Base-by-base conservation (phyloP, 2,113 vertebrate genomes). In the Sceloporus tristichus region DNA sequence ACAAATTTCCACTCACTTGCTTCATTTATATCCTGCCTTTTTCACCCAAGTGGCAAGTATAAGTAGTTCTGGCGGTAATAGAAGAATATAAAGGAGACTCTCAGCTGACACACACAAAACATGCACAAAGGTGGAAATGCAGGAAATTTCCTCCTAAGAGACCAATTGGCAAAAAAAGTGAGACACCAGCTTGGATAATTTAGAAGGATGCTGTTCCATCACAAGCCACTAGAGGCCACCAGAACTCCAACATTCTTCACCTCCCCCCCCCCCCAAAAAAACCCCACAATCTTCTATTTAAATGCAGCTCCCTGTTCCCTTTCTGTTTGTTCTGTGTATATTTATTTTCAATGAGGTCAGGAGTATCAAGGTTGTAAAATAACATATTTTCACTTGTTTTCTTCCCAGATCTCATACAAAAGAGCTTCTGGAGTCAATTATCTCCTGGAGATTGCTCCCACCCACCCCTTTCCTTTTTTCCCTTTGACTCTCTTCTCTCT, bases 301-400 rank as follows among this genome's bases (percentile, higher is more conserved):
- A 59, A 71, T 1, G 82, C 70, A 48, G 76, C 87, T 79, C 87
- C 94, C 91, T 29, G 5, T 62, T 5, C 34, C 89, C 87, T 81
- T 74, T 0, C 77, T 0, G 79, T 68, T 90, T 84, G 70, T 5
- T 42, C 2, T 2, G 87, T 74, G 90, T 90, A 0, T 94, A 90
- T 94, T 96, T 95, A 95, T 97, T 96, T 95, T 94, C 95, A 88
- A 80, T 23, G 95, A 93, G 96, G 96, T 96, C 96, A 94, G 93
- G 92, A 96, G 95, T 90, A 95, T 79, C 96, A 95, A 96, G 95
- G 97, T 95, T 96, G 95, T 96, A 96, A 97, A 97, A 97, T 95
- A 96, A 97, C 95, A 88, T 84, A 89, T 95, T 97, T 96, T 93
- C 93, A 74, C 94, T 95, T 86, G 96, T 95, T 96, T 96, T 94